Percentiles rank a stretch among this genome's conserved stretches.
These are phyloP conservation scores for Morus bassanus DNA, from an alignment of 2,797 vertebrate genomes.

Conservation along the genomic window DNA sequence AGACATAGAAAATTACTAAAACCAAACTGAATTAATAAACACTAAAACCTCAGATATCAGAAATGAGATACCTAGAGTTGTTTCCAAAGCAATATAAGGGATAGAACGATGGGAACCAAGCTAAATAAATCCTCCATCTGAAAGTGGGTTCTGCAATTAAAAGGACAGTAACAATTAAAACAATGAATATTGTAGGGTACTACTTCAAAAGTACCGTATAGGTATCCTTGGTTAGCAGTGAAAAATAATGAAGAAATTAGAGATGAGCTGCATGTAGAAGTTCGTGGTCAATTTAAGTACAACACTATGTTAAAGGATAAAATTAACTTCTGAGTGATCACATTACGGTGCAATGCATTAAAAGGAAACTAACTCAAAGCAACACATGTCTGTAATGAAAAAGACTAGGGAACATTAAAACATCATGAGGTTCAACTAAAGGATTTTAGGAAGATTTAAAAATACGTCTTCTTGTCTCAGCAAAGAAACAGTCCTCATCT, in stretches of 20 bases:
- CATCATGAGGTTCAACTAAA: background rate
- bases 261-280: background rate
- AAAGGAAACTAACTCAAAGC: background rate
- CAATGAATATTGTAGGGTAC: background rate
- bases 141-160: background rate
- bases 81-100: background rate
- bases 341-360: background rate
- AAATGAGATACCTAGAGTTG: background rate
- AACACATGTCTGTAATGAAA: background rate
- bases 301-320: background rate
- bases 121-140: background rate
- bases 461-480: background rate
- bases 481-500: background rate
- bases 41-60: background rate
- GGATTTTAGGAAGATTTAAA: background rate
- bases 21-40: background rate
- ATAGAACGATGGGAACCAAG: background rate
- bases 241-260: background rate
- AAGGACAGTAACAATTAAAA: background rate
- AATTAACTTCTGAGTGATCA: background rate
- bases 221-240: background rate
- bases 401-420: background rate
- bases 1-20: background rate
- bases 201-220: background rate
- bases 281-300: background rate